Conservation (phyloP, 2,113 vertebrate genomes). For the Elephantulus edwardii region DNA sequence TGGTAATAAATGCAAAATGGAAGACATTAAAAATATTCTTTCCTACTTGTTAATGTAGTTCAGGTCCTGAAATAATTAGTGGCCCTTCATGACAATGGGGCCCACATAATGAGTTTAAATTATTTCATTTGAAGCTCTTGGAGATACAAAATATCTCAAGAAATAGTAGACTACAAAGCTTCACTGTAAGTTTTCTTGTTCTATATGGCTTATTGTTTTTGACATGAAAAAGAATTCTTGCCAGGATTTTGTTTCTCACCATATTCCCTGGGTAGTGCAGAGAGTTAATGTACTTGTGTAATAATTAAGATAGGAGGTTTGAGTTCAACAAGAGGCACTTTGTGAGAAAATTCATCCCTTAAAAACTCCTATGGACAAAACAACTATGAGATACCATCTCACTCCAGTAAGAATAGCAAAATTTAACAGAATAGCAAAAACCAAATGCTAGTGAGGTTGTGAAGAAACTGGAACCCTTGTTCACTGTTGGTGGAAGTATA, state of each 20-base stretch:
- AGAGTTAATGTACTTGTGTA: neutral
- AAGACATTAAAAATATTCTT: neutral
- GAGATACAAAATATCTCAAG: neutral
- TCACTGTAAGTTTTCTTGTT: neutral
- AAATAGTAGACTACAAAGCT: neutral
- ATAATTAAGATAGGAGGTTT: neutral
- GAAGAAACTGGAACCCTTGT: no score
- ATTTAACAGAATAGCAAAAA: no score
- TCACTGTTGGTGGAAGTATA: no score
- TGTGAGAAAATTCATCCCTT: neutral
- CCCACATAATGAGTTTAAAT: no score
- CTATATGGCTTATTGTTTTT: neutral
- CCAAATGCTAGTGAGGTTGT: no score
- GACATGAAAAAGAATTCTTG: neutral
- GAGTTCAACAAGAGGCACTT: neutral
- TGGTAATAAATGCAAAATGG: neutral
- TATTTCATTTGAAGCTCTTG: neutral
- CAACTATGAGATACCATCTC: no score
- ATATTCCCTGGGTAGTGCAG: neutral
- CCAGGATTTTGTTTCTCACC: neutral
- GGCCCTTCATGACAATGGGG: neutral
- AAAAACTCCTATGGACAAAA: neutral
- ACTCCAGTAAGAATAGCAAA: no score
- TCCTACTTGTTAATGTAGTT: neutral
- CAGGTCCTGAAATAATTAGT: neutral